phyloP scores from a whole-genome alignment of 2,113 vertebrate genomes.

The Acanthisitta chloris region DNA sequence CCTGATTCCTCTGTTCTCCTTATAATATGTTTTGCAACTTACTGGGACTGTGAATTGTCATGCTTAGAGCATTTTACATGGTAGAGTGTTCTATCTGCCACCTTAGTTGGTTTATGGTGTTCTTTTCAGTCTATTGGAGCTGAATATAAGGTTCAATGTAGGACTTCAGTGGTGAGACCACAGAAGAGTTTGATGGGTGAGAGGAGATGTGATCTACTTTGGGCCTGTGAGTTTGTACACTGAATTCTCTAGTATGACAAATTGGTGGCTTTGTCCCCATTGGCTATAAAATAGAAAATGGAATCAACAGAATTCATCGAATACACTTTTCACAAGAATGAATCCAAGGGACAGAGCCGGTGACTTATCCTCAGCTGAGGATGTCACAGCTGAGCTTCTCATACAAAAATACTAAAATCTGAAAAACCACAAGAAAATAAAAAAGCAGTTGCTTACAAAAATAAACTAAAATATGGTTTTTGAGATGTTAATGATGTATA shows the following conservation, averaged over 20 bases:
- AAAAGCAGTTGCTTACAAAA: background rate
- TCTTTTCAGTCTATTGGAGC: background rate
- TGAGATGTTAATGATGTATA: background rate
- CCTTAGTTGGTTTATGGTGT: background rate
- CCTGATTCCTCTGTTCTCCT: background rate
- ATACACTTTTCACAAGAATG: background rate
- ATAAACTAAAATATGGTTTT: background rate
- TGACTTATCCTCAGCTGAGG: background rate
- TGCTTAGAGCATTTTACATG: background rate
- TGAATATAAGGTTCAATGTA: background rate
- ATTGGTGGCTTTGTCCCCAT: background rate
- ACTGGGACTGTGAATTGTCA: background rate
- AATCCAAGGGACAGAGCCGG: background rate
- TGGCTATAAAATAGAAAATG: background rate
- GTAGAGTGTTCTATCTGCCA: background rate
- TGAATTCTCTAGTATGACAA: background rate
- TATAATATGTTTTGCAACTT: background rate
- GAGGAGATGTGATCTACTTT: background rate
- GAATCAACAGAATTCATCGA: background rate
- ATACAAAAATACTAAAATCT: background rate
- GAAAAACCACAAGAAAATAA: background rate
- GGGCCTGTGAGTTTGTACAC: background rate
- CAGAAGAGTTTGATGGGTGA: background rate
- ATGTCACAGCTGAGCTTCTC: background rate
- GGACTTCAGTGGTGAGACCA: background rate